Percentiles rank a stretch among this genome's conserved stretches.
These are phyloP conservation scores for Ceyx cyanopectus DNA, from an alignment of 2,113 vertebrate genomes.

Conservation along the genomic window DNA sequence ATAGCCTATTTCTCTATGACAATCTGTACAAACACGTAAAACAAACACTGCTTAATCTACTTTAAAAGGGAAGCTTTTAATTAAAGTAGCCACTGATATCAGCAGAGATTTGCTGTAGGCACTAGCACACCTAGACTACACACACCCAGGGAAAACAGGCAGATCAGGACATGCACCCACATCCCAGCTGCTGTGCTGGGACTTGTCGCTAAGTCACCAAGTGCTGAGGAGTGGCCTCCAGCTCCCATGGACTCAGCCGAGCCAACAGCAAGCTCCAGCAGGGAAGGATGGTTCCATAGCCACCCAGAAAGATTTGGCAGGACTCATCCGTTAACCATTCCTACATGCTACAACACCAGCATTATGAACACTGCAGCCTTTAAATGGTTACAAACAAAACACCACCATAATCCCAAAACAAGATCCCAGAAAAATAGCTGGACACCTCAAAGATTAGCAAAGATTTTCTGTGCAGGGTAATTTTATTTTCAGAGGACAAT, in stretches of 20 bases:
- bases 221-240: accelerated
- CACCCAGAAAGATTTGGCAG: background rate
- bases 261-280: background rate
- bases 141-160: background rate
- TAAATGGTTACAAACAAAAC: background rate
- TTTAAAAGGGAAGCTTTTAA: background rate
- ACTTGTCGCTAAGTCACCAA: too few species aligned
- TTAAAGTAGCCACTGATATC: background rate
- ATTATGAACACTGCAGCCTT: background rate
- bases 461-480: background rate
- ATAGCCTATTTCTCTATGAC: background rate
- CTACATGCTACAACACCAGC: background rate
- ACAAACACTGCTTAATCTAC: background rate
- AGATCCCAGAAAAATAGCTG: accelerated
- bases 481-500: background rate
- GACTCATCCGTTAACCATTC: background rate
- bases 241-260: background rate
- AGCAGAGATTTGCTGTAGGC: background rate
- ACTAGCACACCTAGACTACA: background rate
- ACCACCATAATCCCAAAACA: background rate
- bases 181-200: too few species aligned
- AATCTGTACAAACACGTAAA: background rate
- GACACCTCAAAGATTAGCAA: background rate
- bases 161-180: too few species aligned
- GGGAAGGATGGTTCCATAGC: background rate